phyloP scores from a whole-genome alignment of 2,113 vertebrate species.

The Gila orcuttii region DNA sequence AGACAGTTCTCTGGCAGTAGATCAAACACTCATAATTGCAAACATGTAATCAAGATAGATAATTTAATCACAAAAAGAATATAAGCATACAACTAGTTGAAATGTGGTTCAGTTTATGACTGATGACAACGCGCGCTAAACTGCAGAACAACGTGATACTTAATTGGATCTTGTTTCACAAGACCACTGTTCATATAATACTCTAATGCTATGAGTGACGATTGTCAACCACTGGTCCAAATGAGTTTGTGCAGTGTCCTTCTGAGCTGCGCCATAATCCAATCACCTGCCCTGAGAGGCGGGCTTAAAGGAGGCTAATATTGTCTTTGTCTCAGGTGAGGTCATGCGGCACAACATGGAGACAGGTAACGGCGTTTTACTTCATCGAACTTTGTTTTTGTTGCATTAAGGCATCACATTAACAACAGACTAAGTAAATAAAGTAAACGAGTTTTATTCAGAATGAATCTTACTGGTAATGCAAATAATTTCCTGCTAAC shows the following conservation, averaged over 20 bases:
- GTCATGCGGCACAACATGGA: slow-evolving; percentile 63
- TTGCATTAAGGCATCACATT: neutral
- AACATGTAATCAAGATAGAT: neutral
- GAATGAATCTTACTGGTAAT: neutral
- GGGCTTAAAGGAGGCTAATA: slow-evolving; percentile 46
- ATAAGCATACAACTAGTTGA: neutral
- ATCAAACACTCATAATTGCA: neutral
- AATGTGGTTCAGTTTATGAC: neutral
- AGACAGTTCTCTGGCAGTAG: neutral
- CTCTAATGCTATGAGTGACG: slow-evolving; percentile 58
- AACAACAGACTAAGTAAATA: neutral
- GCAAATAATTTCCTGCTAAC: neutral
- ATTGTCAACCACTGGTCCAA: slow-evolving; percentile 57
- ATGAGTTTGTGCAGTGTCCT: slow-evolving; percentile 54
- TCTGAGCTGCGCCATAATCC: slow-evolving; percentile 58
- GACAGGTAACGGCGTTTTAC: slow-evolving; percentile 65
- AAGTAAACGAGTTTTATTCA: neutral
- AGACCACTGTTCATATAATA: slow-evolving; percentile 51
- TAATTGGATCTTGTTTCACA: slow-evolving; percentile 17
- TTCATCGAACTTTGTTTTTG: slow-evolving; percentile 46
- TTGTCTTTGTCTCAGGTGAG: slow-evolving; percentile 55
- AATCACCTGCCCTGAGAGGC: slow-evolving; percentile 58
- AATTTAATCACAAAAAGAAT: neutral
- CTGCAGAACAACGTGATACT: neutral
- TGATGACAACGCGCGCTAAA: neutral